Evolutionary conservation across 2,888 invertebrate genomes (phyloP).

Genomic region (Trissoscelio sp.): DNA sequence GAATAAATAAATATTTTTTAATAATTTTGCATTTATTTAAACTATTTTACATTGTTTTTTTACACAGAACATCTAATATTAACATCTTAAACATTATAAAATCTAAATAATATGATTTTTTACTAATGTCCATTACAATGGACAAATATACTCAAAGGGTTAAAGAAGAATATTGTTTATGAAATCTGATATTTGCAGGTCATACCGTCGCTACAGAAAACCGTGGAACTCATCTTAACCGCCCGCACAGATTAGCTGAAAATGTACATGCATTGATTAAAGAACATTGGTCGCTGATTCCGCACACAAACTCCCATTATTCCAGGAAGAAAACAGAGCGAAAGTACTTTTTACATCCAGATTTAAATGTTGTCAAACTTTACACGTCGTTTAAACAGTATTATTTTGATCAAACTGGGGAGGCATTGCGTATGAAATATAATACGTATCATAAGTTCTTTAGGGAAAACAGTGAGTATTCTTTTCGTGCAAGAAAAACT

Average conservation of each 20-base stretch:
- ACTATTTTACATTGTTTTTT: too few relatives aligned
- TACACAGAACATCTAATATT: too few relatives aligned
- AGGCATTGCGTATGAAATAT: constrained; percentile 36
- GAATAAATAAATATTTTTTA: too few relatives aligned
- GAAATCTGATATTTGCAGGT: too few relatives aligned
- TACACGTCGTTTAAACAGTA: not conserved
- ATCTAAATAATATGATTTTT: too few relatives aligned
- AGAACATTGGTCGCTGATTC: not conserved
- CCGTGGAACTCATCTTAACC: not conserved
- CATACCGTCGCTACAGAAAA: too few relatives aligned
- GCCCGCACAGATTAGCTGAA: not conserved
- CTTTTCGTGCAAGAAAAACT: constrained; percentile 8
- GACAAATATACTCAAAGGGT: too few relatives aligned
- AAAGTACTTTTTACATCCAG: constrained; percentile 5
- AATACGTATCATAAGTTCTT: constrained; percentile 41
- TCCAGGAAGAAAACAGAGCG: not conserved
- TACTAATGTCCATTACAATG: too few relatives aligned
- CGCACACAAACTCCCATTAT: not conserved
- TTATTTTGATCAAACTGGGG: not conserved
- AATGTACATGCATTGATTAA: not conserved
- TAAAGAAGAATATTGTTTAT: too few relatives aligned
- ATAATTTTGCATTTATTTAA: too few relatives aligned
- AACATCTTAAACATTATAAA: too few relatives aligned
- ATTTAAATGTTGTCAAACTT: not conserved
- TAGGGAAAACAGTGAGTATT: constrained; percentile 32